Percentiles rank a stretch among this genome's conserved stretches.
These are phyloP conservation scores for Liopterus haemorrhoidalis DNA, from an alignment of 2,888 invertebrate genomes.

Conservation along the genomic window DNA sequence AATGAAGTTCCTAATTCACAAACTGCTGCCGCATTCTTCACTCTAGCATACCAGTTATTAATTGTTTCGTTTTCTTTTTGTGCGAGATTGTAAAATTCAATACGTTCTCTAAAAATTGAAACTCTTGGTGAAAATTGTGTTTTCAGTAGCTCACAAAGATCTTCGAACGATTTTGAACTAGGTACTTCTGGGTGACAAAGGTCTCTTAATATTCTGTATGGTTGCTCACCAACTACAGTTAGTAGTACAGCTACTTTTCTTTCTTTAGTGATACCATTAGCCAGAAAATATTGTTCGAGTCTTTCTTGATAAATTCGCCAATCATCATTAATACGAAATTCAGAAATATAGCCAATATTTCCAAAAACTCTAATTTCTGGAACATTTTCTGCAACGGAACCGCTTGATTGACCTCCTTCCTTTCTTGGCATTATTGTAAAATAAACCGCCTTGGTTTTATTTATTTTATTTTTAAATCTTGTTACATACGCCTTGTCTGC, in stretches of 20 bases:
- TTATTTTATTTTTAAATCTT: too few species aligned
- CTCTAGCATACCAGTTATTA: too few species aligned
- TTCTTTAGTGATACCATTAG: slow-evolving; percentile 22
- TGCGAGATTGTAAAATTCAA: slow-evolving; percentile 24
- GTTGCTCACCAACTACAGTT: slow-evolving; percentile 20
- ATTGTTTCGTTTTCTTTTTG: slow-evolving; percentile 24
- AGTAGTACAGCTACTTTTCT: slow-evolving; percentile 20
- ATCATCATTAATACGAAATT: too few species aligned
- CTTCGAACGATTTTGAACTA: slow-evolving; percentile 5
- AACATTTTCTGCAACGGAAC: too few species aligned
- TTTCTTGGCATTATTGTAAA: too few species aligned
- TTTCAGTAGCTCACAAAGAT: slow-evolving; percentile 15
- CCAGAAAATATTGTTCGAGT: slow-evolving; percentile 19
- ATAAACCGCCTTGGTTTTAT: too few species aligned
- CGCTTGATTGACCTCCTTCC: too few species aligned
- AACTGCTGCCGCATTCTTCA: too few species aligned
- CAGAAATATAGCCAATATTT: too few species aligned
- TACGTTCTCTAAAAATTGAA: slow-evolving; percentile 24
- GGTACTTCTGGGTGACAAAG: slow-evolving; percentile 24
- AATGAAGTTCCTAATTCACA: too few species aligned
- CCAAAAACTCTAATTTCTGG: too few species aligned
- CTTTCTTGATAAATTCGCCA: slow-evolving; percentile 16
- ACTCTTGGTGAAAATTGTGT: slow-evolving; percentile 21
- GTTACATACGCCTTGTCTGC: too few species aligned
- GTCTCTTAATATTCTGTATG: slow-evolving; percentile 23